A percentile compares a stretch with the other conserved stretches of the same genome.
Evolutionary conservation across 2,113 vertebrate genomes (phyloP).

Genomic region (Tetrax tetrax): DNA sequence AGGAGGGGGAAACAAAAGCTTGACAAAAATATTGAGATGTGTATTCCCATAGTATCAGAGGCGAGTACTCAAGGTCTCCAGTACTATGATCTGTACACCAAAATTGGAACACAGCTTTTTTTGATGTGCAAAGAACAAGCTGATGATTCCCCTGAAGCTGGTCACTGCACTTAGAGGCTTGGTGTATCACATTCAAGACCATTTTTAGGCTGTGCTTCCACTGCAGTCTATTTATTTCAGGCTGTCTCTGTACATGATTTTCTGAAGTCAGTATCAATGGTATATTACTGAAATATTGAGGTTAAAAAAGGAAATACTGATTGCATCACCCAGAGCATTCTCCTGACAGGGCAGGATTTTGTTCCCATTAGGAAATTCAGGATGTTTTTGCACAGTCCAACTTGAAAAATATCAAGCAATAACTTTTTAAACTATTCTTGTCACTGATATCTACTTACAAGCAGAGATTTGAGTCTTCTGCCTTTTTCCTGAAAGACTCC

Average conservation of each 20-base stretch:
- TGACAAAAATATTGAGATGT: neutral
- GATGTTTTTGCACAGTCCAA: neutral
- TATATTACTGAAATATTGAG: neutral
- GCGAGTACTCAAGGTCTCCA: neutral
- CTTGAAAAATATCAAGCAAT: neutral
- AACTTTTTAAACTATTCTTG: neutral
- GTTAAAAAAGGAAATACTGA: slow-evolving; percentile 10
- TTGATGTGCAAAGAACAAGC: neutral
- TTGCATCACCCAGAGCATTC: neutral
- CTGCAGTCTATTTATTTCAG: neutral
- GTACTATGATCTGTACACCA: neutral
- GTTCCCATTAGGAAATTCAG: neutral
- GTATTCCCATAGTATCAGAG: neutral
- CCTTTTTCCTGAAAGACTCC: neutral
- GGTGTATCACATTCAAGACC: neutral
- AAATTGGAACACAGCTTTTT: neutral
- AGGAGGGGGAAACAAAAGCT: neutral
- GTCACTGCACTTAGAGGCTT: neutral
- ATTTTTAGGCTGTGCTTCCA: neutral
- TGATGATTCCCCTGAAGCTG: neutral
- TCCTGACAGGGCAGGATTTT: neutral
- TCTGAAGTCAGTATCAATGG: neutral
- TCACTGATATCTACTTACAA: neutral
- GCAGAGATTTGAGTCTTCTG: neutral
- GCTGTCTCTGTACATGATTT: neutral